Evolutionary conservation across 2,113 vertebrate genomes (phyloP), one percentile per base, ranked within the genome.

Genomic region (Tinamus guttatus): DNA sequence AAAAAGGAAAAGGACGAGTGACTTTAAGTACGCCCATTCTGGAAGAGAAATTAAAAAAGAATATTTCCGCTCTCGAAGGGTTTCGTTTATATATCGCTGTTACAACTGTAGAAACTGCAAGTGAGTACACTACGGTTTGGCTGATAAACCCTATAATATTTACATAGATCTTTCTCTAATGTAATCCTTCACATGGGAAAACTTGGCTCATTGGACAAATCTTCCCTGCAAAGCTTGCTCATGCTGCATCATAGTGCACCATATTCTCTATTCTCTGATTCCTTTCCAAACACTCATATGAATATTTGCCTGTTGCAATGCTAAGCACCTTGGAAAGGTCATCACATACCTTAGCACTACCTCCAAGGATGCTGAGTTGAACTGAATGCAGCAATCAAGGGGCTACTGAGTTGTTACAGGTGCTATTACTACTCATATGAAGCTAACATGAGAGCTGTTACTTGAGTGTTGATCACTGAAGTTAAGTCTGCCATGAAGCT

Each of bases 21-120:
- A 83, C 65, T 45, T 75, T 98, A 82, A 88, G 11, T 27, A 98
- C 96, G 30, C 2, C 28, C 5, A 51, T 93, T 54, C 45, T 98
- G 65, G 88, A 95, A 83, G 85, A 78, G 43, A 97, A 94, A 84
- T 74, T 95, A 85, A 43, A 19, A 62, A 97, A 41, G 59, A 84
- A 30, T 51, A 83, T 96, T 69, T 81, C 80, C 8, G 60, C 94
- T 40, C 82, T 98, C 4, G 97, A 98, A 88, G 96, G 96, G 1
- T 87, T 87, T 81, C 49, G 86, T 83, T 94, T 98, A 36, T 97
- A 97, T 47, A 89, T 97, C 5, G 97, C 96, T 68, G 98, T 97
- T 56, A 97, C 96, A 5, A 91, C 95, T 78, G 87, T 98, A 63
- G 98, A 98, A 95, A 98, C 96, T 78, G 97, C 98, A 88, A 98